These are phyloP conservation scores for Lymantria dispar DNA, from an alignment of 2,888 invertebrate species.

Conservation along the genomic window DNA sequence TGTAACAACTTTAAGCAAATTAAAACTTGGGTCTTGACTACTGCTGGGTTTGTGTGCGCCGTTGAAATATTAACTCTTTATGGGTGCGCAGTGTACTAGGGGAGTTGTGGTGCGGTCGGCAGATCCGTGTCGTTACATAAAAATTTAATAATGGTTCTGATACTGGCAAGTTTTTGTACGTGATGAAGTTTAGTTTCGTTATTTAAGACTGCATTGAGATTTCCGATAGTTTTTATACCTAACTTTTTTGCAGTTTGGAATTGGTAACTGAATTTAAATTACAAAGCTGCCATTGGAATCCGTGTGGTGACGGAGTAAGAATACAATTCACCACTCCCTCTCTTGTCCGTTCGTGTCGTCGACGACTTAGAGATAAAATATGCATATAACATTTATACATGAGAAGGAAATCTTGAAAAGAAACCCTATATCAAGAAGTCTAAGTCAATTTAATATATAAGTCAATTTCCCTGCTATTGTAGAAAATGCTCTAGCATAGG, in stretches of 20 bases:
- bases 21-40: conserved; percentile 77
- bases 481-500: no score
- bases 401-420: no score
- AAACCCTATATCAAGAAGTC: no score
- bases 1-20: conserved; percentile 81
- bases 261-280: not conserved
- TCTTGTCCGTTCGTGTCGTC: no score
- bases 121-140: conserved; percentile 63
- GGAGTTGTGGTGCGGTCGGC: conserved; percentile 52
- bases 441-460: no score
- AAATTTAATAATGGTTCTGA: conserved; percentile 64
- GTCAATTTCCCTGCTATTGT: no score
- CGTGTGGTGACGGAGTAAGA: no score
- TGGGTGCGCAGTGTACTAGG: conserved; percentile 69
- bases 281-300: no score
- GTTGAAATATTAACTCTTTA: conserved; percentile 81
- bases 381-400: no score
- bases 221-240: conserved; percentile 27
- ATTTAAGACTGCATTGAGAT: conserved; percentile 41
- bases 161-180: conserved; percentile 54
- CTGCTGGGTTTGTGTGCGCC: conserved; percentile 71
- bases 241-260: conserved; percentile 15
- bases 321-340: no score
- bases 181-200: conserved; percentile 49
- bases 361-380: no score